These are phyloP conservation scores for Emydura subglobosa DNA, from an alignment of 2,113 vertebrate genomes.

Conservation along the genomic window DNA sequence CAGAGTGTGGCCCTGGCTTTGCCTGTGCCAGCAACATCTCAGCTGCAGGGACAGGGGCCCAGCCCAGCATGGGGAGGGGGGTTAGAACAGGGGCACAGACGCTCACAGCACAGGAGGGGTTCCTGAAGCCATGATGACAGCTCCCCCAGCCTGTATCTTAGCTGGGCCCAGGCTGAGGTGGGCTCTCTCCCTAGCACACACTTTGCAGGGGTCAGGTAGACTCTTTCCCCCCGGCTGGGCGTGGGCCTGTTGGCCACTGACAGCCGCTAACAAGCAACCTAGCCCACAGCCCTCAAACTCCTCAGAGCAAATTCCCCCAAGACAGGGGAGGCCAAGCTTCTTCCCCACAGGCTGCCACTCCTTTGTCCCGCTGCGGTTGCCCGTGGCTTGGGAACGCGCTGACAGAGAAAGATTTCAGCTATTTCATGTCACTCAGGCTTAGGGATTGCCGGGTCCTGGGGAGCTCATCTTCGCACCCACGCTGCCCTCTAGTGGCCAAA, in stretches of 20 bases:
- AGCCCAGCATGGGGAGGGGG: background rate
- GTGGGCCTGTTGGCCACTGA: rapidly evolving
- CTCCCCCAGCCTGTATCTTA: background rate
- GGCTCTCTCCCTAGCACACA: background rate
- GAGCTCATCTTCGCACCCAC: background rate
- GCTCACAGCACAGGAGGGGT: background rate
- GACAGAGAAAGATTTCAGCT: background rate
- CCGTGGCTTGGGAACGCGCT: background rate
- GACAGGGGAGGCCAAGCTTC: background rate
- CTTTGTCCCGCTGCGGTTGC: background rate
- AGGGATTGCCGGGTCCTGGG: background rate
- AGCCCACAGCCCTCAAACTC: background rate
- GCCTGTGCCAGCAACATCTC: background rate
- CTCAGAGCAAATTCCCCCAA: background rate
- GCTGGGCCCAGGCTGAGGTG: rapidly evolving
- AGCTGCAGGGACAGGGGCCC: background rate
- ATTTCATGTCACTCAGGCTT: rapidly evolving
- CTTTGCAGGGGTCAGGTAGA: background rate
- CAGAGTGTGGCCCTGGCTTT: background rate
- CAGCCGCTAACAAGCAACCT: background rate
- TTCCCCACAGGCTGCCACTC: rapidly evolving
- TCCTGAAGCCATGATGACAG: background rate
- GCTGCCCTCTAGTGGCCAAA: constrained; percentile 55
- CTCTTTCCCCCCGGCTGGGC: background rate
- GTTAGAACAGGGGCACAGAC: background rate